Conservation (phyloP, 2,113 vertebrate species). For the Maylandia zebra region DNA sequence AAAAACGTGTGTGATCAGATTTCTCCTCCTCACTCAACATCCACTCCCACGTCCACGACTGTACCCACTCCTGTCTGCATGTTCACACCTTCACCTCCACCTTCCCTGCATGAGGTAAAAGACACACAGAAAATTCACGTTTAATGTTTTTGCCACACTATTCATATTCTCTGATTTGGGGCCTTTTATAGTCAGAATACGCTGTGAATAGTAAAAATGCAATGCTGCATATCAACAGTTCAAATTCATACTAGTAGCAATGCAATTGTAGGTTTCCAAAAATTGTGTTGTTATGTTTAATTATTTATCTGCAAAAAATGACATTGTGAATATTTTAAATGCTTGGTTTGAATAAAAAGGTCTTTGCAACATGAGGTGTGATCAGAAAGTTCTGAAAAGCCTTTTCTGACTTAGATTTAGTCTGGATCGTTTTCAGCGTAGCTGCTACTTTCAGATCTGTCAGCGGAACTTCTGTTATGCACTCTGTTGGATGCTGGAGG, state of each 20-base stretch:
- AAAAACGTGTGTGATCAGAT: slow-evolving; percentile 52
- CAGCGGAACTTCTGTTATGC: not conserved
- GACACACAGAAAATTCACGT: not conserved
- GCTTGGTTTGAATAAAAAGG: not conserved
- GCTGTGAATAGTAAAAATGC: accelerated
- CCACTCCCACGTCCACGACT: slow-evolving; percentile 28
- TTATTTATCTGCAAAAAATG: not conserved
- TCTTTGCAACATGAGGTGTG: not conserved
- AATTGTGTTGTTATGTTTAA: not conserved
- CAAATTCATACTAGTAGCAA: not conserved
- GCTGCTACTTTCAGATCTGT: not conserved
- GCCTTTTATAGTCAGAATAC: not conserved
- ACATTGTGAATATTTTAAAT: not conserved
- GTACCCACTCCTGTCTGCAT: not conserved
- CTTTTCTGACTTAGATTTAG: not conserved
- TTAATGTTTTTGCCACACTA: not conserved
- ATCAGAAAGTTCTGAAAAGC: not conserved
- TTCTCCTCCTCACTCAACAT: slow-evolving; percentile 44
- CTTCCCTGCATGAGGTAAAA: slow-evolving; percentile 73
- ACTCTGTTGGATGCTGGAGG: not conserved
- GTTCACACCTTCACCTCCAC: slow-evolving; percentile 11
- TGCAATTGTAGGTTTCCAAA: not conserved
- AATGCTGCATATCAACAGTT: not conserved
- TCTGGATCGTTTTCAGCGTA: not conserved
- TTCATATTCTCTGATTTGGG: not conserved